Evolutionary conservation across 2,113 vertebrate species (phyloP).

Genomic region (Natator depressus): DNA sequence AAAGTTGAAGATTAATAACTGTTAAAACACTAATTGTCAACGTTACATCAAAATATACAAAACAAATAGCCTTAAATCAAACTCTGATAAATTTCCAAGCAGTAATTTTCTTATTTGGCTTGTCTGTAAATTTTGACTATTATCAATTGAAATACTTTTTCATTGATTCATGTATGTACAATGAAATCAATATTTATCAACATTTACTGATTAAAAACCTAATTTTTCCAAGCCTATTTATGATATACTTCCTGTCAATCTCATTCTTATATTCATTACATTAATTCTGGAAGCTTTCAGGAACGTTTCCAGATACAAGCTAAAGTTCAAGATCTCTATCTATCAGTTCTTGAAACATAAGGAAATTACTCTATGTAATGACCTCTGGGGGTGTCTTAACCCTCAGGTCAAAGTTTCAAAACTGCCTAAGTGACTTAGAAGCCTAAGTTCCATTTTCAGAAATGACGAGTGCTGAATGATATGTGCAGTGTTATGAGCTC

Average conservation of each 20-base stretch:
- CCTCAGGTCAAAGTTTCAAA: neutral
- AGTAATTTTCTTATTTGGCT: too few relatives aligned
- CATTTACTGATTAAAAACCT: neutral
- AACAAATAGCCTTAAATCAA: too few relatives aligned
- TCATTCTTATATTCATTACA: neutral
- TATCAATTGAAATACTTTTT: too few relatives aligned
- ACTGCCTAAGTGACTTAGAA: neutral
- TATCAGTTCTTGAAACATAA: neutral
- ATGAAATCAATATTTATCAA: neutral
- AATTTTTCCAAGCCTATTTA: neutral
- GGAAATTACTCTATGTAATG: neutral
- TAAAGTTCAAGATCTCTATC: neutral
- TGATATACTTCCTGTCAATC: neutral
- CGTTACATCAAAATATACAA: too few relatives aligned
- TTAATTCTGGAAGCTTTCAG: neutral
- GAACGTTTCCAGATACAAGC: neutral
- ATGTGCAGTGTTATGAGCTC: neutral
- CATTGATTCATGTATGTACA: too few relatives aligned
- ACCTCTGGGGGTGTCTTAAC: neutral
- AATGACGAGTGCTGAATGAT: neutral
- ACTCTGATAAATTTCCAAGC: too few relatives aligned
- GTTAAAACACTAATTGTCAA: too few relatives aligned
- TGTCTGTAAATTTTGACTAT: too few relatives aligned
- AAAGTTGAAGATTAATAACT: too few relatives aligned
- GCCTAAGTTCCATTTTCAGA: neutral